A percentile compares a stretch with the other conserved stretches of the same genome.
phyloP scores from a whole-genome alignment of 2,113 vertebrate species.

The Isichthys henryi region DNA sequence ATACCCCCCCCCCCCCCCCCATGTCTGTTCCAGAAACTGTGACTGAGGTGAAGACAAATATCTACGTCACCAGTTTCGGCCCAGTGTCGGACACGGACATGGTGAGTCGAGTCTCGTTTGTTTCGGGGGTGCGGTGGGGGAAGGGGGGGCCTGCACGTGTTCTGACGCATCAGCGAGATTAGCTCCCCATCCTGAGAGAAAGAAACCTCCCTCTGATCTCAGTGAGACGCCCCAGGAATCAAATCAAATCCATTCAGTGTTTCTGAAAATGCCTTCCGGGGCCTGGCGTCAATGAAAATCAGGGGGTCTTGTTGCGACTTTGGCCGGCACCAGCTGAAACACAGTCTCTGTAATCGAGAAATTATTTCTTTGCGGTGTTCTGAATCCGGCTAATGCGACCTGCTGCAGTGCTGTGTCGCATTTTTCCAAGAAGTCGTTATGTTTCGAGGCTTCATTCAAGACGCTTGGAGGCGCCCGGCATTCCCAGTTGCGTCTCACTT shows the following conservation, averaged over 20 bases:
- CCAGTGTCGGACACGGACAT: constrained; percentile 78
- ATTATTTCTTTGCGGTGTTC: not conserved
- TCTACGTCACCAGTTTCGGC: constrained; percentile 77
- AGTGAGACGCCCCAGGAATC: not conserved
- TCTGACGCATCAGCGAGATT: not conserved
- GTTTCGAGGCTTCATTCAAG: not conserved
- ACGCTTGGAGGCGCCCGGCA: too few species aligned
- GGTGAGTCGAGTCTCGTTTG: constrained; percentile 53
- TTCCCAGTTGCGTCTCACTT: not conserved
- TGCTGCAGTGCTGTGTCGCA: not conserved
- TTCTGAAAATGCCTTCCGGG: not conserved
- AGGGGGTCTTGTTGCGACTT: not conserved
- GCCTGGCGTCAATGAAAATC: not conserved
- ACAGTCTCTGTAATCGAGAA: not conserved
- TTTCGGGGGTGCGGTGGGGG: not conserved
- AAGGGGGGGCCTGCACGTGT: not conserved
- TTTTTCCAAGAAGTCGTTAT: not conserved
- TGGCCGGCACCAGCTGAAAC: not conserved
- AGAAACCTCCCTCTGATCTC: not conserved
- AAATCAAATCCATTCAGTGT: constrained; percentile 11
- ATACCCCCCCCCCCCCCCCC: constrained; percentile 14
- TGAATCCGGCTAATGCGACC: not conserved
- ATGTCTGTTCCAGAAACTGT: constrained; percentile 57
- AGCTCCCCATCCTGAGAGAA: not conserved
- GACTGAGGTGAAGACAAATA: constrained; percentile 78